These are phyloP conservation scores for Entosphenus tridentatus DNA, from an alignment of 2,113 vertebrate species.

Conservation along the genomic window DNA sequence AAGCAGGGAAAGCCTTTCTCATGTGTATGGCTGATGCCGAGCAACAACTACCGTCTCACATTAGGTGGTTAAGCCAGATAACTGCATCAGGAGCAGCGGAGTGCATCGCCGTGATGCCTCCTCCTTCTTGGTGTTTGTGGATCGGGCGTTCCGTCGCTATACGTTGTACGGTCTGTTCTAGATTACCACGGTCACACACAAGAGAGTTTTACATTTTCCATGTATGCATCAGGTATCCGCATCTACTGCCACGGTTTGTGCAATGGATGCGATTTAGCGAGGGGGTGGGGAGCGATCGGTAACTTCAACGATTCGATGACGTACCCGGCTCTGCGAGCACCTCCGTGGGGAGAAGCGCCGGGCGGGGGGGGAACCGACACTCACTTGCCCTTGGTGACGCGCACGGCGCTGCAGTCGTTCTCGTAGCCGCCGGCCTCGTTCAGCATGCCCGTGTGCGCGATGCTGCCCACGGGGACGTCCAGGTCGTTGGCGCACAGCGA, in stretches of 20 bases:
- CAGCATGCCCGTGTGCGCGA: slow-evolving; percentile 91
- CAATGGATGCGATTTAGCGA: too few species aligned
- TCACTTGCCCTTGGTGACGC: slow-evolving; percentile 76
- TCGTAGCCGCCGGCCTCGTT: slow-evolving; percentile 74
- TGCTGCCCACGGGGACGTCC: slow-evolving; percentile 78
- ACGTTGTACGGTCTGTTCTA: too few species aligned
- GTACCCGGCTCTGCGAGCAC: not conserved
- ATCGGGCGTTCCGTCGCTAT: too few species aligned
- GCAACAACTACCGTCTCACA: too few species aligned
- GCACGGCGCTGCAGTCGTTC: slow-evolving; percentile 86
- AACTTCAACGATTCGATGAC: not conserved
- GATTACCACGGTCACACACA: too few species aligned
- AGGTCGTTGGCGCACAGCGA: slow-evolving; percentile 76
- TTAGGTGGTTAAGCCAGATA: too few species aligned
- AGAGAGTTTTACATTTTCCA: not conserved
- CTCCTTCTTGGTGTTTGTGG: too few species aligned
- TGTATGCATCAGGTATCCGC: not conserved
- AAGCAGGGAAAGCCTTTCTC: too few species aligned
- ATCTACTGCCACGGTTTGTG: not conserved
- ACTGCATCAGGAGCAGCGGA: too few species aligned
- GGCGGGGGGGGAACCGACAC: too few species aligned
- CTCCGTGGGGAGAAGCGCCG: not conserved
- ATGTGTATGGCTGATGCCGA: too few species aligned
- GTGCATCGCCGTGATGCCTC: too few species aligned
- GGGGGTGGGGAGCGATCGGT: not conserved